Evolutionary conservation across 2,113 vertebrate genomes (phyloP).

Genomic region (Nothobranchius kuhntae): DNA sequence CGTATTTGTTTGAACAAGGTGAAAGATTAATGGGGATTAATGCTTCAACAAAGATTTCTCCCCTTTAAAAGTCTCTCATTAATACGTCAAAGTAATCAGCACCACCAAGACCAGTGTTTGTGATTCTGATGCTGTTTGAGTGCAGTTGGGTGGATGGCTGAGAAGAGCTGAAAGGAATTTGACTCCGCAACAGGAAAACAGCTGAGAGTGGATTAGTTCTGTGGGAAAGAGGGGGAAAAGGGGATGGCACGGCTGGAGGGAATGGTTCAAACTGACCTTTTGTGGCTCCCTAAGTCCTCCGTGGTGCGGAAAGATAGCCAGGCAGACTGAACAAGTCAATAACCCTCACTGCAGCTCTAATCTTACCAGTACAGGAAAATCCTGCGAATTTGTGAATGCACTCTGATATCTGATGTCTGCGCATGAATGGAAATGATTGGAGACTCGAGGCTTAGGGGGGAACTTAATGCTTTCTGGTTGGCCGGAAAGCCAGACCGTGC

Average conservation of each 20-base stretch:
- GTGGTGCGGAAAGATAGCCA: conserved; percentile 66
- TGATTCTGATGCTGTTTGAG: conserved; percentile 45
- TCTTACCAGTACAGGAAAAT: conserved; percentile 57
- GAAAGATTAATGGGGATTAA: conserved; percentile 78
- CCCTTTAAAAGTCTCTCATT: conserved; percentile 62
- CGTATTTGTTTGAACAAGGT: conserved; percentile 70
- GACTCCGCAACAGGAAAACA: conserved; percentile 75
- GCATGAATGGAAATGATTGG: conserved; percentile 54
- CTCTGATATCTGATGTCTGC: conserved; percentile 60
- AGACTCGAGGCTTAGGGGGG: conserved; percentile 39
- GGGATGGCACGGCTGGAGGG: conserved; percentile 52
- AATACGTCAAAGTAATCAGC: conserved; percentile 72
- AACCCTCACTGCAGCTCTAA: conserved; percentile 48
- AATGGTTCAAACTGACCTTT: conserved; percentile 74
- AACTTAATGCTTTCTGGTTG: conserved; percentile 40
- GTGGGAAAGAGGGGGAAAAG: conserved; percentile 67
- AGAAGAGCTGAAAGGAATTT: conserved; percentile 60
- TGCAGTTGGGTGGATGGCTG: neutral
- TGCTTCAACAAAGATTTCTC: conserved; percentile 52
- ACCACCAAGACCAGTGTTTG: conserved; percentile 40
- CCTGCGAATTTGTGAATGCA: conserved; percentile 58
- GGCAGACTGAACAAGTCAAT: conserved; percentile 43
- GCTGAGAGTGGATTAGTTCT: conserved; percentile 78
- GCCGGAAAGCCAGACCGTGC: conserved; percentile 24
- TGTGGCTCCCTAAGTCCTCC: conserved; percentile 58